phyloP scores from a whole-genome alignment of 2,888 invertebrate genomes.

The Melanargia galathea region DNA sequence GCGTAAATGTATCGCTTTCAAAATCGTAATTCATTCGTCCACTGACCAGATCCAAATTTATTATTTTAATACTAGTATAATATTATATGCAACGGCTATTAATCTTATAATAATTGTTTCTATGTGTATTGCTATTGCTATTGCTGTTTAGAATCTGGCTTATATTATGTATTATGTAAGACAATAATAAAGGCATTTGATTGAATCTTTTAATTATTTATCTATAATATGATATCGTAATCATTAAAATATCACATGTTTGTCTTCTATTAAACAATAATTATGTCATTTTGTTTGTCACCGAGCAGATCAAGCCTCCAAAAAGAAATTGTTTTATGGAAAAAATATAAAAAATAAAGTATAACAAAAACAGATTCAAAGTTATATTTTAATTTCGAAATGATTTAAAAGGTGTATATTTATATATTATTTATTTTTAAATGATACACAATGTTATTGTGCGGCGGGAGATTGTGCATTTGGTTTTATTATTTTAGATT shows the following conservation, averaged over 20 bases:
- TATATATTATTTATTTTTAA: no score
- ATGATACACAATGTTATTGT: slow-evolving; percentile 4
- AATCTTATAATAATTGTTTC: neutral
- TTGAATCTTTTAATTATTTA: neutral
- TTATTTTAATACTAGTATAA: neutral
- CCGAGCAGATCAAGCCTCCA: neutral
- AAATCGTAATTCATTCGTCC: slow-evolving; percentile 3
- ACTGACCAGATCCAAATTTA: neutral
- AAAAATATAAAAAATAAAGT: neutral
- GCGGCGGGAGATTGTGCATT: slow-evolving; percentile 14
- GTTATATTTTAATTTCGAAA: neutral
- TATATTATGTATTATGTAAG: no score
- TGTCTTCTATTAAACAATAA: neutral
- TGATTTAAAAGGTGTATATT: neutral
- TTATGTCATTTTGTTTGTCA: neutral
- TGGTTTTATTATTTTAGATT: neutral
- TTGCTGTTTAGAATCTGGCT: neutral
- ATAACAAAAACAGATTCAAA: neutral
- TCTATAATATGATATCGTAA: slow-evolving; percentile 3
- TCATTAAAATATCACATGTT: slow-evolving; percentile 10
- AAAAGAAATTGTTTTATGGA: neutral
- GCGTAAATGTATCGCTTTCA: no score
- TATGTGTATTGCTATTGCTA: neutral
- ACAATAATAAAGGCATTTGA: neutral
- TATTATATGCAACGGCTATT: neutral